Conservation (phyloP, 2,888 invertebrate genomes). For the Pheosia tremula region DNA sequence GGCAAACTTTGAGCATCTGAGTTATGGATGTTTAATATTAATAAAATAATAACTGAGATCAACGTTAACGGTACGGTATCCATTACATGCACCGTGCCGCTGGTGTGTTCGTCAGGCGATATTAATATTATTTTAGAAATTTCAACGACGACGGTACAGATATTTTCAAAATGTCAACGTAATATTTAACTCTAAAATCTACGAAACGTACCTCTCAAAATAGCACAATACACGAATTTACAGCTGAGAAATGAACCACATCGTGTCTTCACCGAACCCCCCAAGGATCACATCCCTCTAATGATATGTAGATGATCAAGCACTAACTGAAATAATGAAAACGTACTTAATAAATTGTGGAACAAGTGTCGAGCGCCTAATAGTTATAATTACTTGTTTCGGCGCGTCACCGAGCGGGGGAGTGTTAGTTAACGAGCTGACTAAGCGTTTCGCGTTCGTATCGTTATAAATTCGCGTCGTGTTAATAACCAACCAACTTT, state of each 20-base stretch:
- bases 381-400: constrained; percentile 8
- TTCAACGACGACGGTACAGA: too few relatives aligned
- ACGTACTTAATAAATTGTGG: constrained; percentile 7
- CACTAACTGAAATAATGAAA: constrained; percentile 5
- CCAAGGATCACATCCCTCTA: constrained; percentile 14
- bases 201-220: neutral
- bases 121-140: too few relatives aligned
- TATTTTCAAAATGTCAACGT: too few relatives aligned
- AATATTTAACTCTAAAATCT: too few relatives aligned
- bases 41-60: too few relatives aligned
- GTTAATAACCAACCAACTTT: constrained; percentile 3
- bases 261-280: neutral
- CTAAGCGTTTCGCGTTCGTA: constrained; percentile 23
- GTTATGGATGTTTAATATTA: too few relatives aligned
- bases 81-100: too few relatives aligned
- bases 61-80: too few relatives aligned
- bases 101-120: too few relatives aligned
- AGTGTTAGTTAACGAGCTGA: constrained; percentile 35
- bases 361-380: constrained; percentile 1
- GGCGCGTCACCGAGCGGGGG: constrained; percentile 23
- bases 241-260: neutral
- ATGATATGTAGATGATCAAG: constrained; percentile 3
- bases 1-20: too few relatives aligned
- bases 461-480: constrained; percentile 5
- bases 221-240: neutral